Conservation (phyloP, 1,140 invertebrate genomes). For the Nylanderia fulva region DNA sequence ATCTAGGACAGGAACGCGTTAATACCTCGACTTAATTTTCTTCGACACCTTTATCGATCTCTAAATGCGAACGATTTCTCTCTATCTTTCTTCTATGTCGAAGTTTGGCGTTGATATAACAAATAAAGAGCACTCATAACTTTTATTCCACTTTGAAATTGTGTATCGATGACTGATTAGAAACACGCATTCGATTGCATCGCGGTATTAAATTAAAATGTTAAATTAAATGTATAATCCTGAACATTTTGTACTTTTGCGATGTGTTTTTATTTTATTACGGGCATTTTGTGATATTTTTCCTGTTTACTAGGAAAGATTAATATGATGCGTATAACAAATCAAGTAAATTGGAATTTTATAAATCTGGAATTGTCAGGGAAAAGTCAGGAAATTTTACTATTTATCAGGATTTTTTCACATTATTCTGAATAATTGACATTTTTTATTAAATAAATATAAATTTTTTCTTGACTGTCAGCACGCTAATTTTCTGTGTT, state of each 20-base stretch:
- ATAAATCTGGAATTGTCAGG: too few species aligned
- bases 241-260: not conserved
- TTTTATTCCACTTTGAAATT: constrained; percentile 38
- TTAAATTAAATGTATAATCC: not conserved
- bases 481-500: too few species aligned
- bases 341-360: too few species aligned
- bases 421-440: too few species aligned
- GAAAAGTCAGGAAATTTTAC: too few species aligned
- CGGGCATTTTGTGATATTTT: not conserved
- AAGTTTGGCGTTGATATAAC: not conserved
- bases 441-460: too few species aligned
- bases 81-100: not conserved
- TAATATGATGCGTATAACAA: not conserved
- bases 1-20: constrained; percentile 37
- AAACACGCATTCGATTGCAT: constrained; percentile 10
- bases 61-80: constrained; percentile 24
- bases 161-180: constrained; percentile 42
- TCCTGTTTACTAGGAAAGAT: not conserved
- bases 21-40: constrained; percentile 20
- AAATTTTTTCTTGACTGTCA: too few species aligned
- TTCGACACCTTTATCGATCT: constrained; percentile 44
- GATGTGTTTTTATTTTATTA: not conserved
- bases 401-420: too few species aligned
- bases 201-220: constrained; percentile 11
- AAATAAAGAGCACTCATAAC: not conserved